Evolutionary conservation across 2,113 vertebrate genomes (phyloP).

Genomic region (Penelope pileata): DNA sequence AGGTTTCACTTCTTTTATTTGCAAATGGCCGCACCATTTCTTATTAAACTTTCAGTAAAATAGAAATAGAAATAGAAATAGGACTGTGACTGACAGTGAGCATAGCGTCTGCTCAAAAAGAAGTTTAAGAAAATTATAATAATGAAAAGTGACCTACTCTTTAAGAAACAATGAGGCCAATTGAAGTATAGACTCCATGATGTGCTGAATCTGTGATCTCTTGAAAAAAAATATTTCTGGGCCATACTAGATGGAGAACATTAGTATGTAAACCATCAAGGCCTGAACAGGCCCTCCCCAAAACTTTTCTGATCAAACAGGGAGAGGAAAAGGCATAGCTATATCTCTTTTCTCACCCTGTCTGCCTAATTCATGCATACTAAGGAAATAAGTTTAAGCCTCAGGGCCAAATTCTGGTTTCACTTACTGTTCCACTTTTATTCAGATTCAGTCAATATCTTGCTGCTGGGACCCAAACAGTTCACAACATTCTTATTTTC

Average conservation of each 20-base stretch:
- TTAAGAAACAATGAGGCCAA: not conserved
- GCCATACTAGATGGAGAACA: not conserved
- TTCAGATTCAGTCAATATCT: not conserved
- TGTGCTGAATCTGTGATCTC: not conserved
- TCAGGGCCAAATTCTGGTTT: not conserved
- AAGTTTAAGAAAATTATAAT: not conserved
- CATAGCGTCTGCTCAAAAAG: not conserved
- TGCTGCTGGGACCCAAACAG: not conserved
- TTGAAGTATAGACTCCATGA: not conserved
- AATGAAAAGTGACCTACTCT: not conserved
- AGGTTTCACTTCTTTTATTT: not conserved
- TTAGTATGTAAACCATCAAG: not conserved
- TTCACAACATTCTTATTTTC: not conserved
- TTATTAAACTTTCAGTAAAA: not conserved
- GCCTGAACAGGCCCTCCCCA: not conserved
- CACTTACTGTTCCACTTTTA: not conserved
- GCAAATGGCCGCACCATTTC: not conserved
- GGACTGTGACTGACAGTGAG: not conserved
- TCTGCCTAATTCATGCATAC: not conserved
- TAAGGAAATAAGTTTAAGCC: not conserved
- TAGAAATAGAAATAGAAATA: not conserved
- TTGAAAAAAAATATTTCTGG: not conserved
- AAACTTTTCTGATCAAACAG: not conserved
- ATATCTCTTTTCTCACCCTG: not conserved
- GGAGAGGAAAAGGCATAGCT: not conserved